These are phyloP conservation scores for Anguilla pacifica DNA, from an alignment of 2,797 vertebrate species.

Conservation along the genomic window DNA sequence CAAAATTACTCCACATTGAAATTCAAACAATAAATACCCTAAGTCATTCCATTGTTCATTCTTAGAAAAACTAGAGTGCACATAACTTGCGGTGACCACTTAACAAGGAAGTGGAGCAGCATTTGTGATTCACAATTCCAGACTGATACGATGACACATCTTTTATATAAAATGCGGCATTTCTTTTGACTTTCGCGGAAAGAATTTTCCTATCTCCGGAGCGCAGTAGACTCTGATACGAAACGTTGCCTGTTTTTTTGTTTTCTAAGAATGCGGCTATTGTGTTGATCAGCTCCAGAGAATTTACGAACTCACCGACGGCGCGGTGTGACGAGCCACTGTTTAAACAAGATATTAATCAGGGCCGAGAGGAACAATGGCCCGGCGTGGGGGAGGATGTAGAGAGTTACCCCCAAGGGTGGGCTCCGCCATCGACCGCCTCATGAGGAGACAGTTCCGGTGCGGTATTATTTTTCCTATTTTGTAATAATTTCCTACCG, in stretches of 20 bases:
- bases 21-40: not conserved
- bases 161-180: constrained; percentile 48
- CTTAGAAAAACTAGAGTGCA: not conserved
- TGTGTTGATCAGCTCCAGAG: constrained; percentile 79
- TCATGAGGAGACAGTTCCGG: constrained; percentile 48
- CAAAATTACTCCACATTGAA: not conserved
- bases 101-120: not conserved
- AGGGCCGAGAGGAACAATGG: constrained; percentile 75
- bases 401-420: constrained; percentile 63
- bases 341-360: constrained; percentile 86
- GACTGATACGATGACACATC: constrained; percentile 55
- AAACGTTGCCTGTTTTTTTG: constrained; percentile 59
- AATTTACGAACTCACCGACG: constrained; percentile 73
- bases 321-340: constrained; percentile 71
- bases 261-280: constrained; percentile 76
- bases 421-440: constrained; percentile 58
- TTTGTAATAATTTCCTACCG: not conserved
- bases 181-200: constrained; percentile 60
- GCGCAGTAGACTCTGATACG: constrained; percentile 64
- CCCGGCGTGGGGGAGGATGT: constrained; percentile 73
- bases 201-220: constrained; percentile 59
- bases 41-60: not conserved
- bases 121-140: constrained; percentile 39
- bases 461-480: constrained; percentile 53
- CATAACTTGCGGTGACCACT: no score